Conservation (phyloP, 2,113 vertebrate species). For the Lonchura striata region DNA sequence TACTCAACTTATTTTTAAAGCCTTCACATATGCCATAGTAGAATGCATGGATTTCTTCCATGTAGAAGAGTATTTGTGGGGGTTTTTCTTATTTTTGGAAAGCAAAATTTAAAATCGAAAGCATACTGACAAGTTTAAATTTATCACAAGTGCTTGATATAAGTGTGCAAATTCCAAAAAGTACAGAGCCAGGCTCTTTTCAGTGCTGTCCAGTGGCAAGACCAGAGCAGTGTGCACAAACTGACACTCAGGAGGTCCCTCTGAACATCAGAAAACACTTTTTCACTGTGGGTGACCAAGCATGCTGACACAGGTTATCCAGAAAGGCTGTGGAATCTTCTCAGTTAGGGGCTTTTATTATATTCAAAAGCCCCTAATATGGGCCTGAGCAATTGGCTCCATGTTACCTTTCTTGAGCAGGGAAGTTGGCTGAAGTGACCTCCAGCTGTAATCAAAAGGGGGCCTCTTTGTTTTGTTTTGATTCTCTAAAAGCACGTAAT, state of each 20-base stretch:
- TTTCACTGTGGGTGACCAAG: not conserved
- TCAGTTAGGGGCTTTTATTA: no score
- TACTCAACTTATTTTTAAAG: not conserved
- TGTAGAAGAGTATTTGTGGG: not conserved
- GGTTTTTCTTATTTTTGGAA: not conserved
- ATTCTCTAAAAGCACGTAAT: not conserved
- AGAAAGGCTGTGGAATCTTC: not conserved
- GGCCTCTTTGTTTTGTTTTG: not conserved
- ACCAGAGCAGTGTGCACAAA: not conserved
- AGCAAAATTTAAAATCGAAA: not conserved
- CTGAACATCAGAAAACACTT: not conserved
- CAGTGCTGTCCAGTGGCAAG: not conserved
- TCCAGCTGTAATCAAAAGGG: not conserved
- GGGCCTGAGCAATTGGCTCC: accelerated
- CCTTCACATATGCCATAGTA: not conserved
- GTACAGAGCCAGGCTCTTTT: not conserved
- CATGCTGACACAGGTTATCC: not conserved
- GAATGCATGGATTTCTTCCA: not conserved
- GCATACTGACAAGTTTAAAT: not conserved
- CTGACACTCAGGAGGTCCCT: not conserved
- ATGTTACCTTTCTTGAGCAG: not conserved
- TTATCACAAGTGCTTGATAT: not conserved
- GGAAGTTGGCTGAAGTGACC: not conserved
- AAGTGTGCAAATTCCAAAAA: not conserved
- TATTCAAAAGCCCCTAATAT: not conserved